Evolutionary conservation across 2,797 vertebrate species (phyloP).

Genomic region (Gephyroberyx darwinii): DNA sequence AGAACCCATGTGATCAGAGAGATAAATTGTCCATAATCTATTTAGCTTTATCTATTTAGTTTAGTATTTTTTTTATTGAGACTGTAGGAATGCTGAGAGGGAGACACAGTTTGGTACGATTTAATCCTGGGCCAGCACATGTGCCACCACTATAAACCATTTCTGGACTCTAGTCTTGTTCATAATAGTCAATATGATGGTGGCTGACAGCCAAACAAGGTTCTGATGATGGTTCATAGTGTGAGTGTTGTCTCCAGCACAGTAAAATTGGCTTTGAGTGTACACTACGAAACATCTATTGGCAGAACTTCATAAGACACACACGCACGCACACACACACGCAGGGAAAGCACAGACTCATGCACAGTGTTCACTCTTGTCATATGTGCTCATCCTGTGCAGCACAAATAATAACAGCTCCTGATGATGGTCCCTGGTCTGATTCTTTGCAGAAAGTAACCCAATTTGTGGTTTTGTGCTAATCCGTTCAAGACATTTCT

Average conservation of each 20-base stretch:
- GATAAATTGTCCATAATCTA: too few relatives aligned
- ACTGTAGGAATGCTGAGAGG: background rate
- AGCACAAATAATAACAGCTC: conserved; percentile 17
- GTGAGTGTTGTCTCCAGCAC: too few relatives aligned
- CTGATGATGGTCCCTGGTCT: background rate
- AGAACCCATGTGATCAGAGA: too few relatives aligned
- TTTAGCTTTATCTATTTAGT: too few relatives aligned
- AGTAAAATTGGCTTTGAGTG: too few relatives aligned
- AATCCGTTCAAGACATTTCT: background rate
- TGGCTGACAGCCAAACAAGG: conserved; percentile 8
- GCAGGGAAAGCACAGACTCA: conserved; percentile 2
- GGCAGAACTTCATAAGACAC: too few relatives aligned
- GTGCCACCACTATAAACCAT: conserved; percentile 2
- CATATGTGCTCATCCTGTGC: background rate
- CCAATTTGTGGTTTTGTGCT: background rate
- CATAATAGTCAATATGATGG: conserved; percentile 8
- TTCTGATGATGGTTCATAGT: background rate
- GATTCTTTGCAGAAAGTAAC: conserved; percentile 12
- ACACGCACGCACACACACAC: background rate
- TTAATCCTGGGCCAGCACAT: background rate
- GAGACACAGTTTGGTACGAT: background rate
- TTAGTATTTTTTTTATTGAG: background rate
- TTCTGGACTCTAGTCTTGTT: conserved; percentile 8
- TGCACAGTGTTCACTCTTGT: conserved; percentile 1
- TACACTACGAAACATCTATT: too few relatives aligned